Percentiles rank a stretch among this genome's conserved stretches.
phyloP scores from a whole-genome alignment of 2,888 invertebrate genomes.

The Diaperis boleti region DNA sequence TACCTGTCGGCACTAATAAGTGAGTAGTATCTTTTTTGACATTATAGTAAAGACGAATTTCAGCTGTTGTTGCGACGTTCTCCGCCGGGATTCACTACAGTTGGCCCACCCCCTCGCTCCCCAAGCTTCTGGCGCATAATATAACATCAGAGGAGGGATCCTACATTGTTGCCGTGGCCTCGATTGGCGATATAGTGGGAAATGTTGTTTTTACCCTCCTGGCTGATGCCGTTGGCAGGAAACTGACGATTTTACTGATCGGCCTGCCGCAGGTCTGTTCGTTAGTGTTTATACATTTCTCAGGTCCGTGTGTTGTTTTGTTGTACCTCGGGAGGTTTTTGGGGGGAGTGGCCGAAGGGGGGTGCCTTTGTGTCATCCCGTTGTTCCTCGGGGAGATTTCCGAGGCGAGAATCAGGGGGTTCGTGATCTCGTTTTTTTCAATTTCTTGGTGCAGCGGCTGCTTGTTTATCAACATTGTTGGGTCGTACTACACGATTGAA shows the following conservation, averaged over 20 bases:
- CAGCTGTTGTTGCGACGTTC: conserved; percentile 19
- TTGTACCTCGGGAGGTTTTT: conserved; percentile 48
- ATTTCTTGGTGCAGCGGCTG: conserved; percentile 44
- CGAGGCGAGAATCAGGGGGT: conserved; percentile 46
- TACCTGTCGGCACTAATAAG: background rate
- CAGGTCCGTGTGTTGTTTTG: conserved; percentile 33
- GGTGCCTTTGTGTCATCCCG: conserved; percentile 49
- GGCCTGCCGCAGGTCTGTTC: conserved; percentile 48
- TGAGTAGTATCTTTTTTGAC: background rate
- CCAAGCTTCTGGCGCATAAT: conserved; percentile 47
- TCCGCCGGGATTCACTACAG: conserved; percentile 48
- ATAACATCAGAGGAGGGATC: conserved; percentile 52
- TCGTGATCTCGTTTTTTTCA: conserved; percentile 44
- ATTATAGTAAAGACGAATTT: background rate
- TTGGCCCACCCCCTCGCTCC: conserved; percentile 52
- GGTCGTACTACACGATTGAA: conserved; percentile 50
- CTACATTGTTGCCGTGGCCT: conserved; percentile 50
- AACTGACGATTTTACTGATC: conserved; percentile 46
- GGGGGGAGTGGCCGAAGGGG: conserved; percentile 55
- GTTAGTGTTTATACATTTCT: conserved; percentile 45
- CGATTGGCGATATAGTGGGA: conserved; percentile 50
- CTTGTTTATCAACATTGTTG: conserved; percentile 52
- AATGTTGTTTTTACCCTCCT: conserved; percentile 45
- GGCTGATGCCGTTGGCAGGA: conserved; percentile 50
- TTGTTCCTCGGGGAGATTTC: conserved; percentile 56